Conservation (phyloP, 1,140 invertebrate genomes). For the Drosophila arawakana region DNA sequence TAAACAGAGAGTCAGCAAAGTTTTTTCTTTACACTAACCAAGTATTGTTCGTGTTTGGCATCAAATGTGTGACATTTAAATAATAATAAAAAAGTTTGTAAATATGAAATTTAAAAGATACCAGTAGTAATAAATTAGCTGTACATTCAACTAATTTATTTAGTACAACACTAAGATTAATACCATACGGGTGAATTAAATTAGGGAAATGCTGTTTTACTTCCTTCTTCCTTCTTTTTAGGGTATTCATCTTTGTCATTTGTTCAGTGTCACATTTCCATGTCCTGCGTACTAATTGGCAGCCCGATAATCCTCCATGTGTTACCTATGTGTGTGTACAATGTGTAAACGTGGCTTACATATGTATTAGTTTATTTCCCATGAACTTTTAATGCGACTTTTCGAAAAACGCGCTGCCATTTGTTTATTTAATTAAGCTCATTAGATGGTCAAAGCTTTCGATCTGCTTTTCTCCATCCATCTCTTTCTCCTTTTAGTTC, state of each 20-base stretch:
- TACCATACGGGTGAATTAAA: too few species aligned
- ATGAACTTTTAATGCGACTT: conserved; percentile 67
- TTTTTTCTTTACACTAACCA: conserved; percentile 1
- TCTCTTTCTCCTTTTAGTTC: conserved; percentile 23
- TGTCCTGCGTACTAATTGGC: conserved; percentile 27
- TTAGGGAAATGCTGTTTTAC: too few species aligned
- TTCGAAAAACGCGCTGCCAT: conserved; percentile 58
- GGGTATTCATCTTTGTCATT: not conserved
- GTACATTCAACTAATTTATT: too few species aligned
- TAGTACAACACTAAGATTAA: too few species aligned
- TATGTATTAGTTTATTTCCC: conserved; percentile 48
- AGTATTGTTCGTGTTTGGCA: not conserved
- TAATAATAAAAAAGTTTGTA: too few species aligned
- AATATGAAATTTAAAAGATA: too few species aligned
- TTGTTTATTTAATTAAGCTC: conserved; percentile 80
- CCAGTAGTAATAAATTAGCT: too few species aligned
- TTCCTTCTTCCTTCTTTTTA: not conserved
- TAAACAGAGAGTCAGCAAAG: conserved; percentile 2
- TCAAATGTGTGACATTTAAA: not conserved
- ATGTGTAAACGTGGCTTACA: conserved; percentile 2
- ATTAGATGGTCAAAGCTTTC: conserved; percentile 60
- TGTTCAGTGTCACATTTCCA: not conserved
- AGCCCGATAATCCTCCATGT: conserved; percentile 21
- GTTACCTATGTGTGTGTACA: conserved; percentile 5
- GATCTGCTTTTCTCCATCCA: not conserved